phyloP scores from a whole-genome alignment of 2,888 invertebrate genomes.

The Spilarctia lutea region DNA sequence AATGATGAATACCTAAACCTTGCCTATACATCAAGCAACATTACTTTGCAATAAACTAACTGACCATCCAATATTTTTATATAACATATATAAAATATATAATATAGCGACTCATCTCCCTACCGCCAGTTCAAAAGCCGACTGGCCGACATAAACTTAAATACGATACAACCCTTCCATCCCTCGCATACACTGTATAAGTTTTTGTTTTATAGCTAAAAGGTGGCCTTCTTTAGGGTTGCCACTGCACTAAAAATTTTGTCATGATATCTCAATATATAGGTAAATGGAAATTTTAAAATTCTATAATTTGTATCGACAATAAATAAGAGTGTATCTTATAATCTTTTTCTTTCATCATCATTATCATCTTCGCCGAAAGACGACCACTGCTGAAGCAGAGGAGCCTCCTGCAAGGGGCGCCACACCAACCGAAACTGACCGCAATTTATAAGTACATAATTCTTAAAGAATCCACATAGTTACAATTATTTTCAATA shows the following conservation, averaged over 20 bases:
- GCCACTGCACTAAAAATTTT: constrained; percentile 22
- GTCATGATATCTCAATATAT: neutral
- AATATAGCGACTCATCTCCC: constrained; percentile 32
- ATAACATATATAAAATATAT: constrained; percentile 16
- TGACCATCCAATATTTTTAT: constrained; percentile 14
- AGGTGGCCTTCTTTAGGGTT: constrained; percentile 48
- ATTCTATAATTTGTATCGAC: no score
- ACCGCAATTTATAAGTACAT: neutral
- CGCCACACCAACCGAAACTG: neutral
- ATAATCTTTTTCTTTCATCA: neutral
- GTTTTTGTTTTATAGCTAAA: constrained; percentile 62
- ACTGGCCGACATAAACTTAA: constrained; percentile 43
- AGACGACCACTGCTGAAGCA: neutral
- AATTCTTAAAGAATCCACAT: neutral
- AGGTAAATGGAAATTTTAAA: no score
- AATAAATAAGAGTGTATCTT: neutral
- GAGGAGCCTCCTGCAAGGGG: neutral
- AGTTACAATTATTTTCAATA: neutral
- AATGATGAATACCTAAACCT: constrained; percentile 1
- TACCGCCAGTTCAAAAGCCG: constrained; percentile 20
- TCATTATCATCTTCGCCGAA: neutral
- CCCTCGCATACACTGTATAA: constrained; percentile 40
- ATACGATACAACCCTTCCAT: constrained; percentile 45
- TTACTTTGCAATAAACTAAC: constrained; percentile 19
- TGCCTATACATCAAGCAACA: constrained; percentile 7